A percentile compares a stretch with the other conserved stretches of the same genome.
Evolutionary conservation across 2,888 invertebrate species (phyloP).

Genomic region (Cancer borealis): DNA sequence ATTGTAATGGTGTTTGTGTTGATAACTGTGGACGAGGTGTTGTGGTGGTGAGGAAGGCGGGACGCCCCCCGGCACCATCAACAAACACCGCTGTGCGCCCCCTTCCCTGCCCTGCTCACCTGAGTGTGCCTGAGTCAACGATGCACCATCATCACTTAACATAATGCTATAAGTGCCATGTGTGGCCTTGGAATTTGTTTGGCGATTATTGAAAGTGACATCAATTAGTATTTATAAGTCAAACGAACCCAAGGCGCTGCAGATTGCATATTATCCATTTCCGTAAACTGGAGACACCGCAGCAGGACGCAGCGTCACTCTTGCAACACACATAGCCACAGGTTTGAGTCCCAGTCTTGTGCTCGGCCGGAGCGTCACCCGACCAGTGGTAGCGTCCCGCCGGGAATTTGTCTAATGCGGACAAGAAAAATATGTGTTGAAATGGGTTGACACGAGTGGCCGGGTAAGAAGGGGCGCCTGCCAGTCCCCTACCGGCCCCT

Average conservation of each 20-base stretch:
- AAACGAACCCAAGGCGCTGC: background rate
- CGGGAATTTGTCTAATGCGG: conserved; percentile 61
- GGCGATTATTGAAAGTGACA: background rate
- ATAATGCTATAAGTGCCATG: background rate
- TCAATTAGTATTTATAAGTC: background rate
- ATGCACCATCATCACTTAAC: background rate
- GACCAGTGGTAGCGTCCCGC: background rate
- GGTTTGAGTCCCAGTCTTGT: background rate
- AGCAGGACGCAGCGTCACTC: background rate
- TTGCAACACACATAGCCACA: background rate
- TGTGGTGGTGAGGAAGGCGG: conserved; percentile 7
- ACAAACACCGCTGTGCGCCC: conserved; percentile 16
- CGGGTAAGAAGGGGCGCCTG: conserved; percentile 48
- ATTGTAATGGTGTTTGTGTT: conserved; percentile 45
- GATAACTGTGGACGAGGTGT: conserved; percentile 43
- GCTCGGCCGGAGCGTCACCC: conserved; percentile 20
- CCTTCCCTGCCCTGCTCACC: background rate
- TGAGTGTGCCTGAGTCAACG: conserved; percentile 10
- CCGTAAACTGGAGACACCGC: background rate
- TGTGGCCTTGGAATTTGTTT: background rate
- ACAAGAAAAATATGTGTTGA: conserved; percentile 70
- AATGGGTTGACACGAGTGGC: conserved; percentile 63
- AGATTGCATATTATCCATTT: background rate
- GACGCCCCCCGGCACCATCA: conserved; percentile 41
- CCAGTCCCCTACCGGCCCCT: conserved; percentile 52